Evolutionary conservation across 2,888 invertebrate species (phyloP).

Genomic region (Dicranocentrus wangi): DNA sequence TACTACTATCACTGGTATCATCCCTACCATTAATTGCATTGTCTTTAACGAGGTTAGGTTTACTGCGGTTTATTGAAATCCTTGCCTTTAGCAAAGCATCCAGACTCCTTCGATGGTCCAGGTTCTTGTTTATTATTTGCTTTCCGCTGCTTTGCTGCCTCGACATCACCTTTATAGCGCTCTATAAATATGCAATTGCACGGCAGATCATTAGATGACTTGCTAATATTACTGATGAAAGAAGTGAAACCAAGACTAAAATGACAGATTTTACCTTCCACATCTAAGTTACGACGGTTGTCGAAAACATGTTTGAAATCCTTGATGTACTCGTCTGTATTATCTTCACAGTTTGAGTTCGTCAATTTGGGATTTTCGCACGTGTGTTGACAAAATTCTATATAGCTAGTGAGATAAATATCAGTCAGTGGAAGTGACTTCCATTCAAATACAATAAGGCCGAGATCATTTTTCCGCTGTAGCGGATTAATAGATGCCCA

Average conservation of each 20-base stretch:
- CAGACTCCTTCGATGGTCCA: background rate
- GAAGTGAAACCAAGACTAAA: background rate
- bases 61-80: background rate
- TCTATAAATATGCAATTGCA: background rate
- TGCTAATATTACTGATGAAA: background rate
- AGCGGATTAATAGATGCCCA: conserved; percentile 37
- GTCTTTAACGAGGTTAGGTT: background rate
- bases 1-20: background rate
- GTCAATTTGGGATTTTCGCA: too few relatives aligned
- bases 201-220: background rate
- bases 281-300: background rate
- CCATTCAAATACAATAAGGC: conserved; percentile 34
- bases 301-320: conserved; percentile 3
- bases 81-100: background rate
- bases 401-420: background rate
- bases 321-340: conserved; percentile 21
- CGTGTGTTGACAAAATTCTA: conserved; percentile 7
- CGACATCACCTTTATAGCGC: background rate
- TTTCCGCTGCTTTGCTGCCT: background rate
- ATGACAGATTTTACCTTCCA: conserved; percentile 43
- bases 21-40: background rate
- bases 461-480: conserved; percentile 30
- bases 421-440: background rate
- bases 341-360: background rate
- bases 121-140: background rate